Conservation (phyloP, 2,797 vertebrate genomes). For the Sternarchorhynchus goeldii region DNA sequence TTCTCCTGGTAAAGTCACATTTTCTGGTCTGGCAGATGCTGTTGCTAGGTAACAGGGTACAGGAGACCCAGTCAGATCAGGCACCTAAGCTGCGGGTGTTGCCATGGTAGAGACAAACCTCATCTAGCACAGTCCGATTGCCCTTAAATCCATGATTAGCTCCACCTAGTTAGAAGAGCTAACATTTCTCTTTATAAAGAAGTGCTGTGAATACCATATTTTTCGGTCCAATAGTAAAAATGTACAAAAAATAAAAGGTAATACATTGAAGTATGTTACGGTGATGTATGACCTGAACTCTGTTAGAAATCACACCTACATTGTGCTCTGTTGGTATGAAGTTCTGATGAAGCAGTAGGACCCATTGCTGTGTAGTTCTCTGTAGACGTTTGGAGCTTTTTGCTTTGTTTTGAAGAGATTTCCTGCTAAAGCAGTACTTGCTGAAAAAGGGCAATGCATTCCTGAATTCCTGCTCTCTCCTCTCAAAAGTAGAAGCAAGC, state of each 20-base stretch:
- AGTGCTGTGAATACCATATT: background rate
- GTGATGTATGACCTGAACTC: no score
- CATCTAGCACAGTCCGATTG: conserved; percentile 57
- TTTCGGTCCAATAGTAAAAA: no score
- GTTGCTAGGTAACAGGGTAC: conserved; percentile 75
- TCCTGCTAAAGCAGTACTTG: background rate
- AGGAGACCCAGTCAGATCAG: conserved; percentile 57
- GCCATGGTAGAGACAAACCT: conserved; percentile 12
- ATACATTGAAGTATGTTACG: no score
- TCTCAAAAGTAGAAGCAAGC: background rate
- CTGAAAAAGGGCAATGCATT: background rate
- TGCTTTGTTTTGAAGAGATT: background rate
- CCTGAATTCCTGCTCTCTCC: background rate
- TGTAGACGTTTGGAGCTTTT: background rate
- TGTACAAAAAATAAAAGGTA: no score
- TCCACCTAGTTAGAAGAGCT: conserved; percentile 4
- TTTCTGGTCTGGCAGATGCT: conserved; percentile 60
- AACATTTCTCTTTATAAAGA: background rate
- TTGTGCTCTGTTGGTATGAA: no score
- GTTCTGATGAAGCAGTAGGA: background rate
- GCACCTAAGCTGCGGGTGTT: conserved; percentile 54
- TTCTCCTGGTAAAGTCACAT: conserved; percentile 54
- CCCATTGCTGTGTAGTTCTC: background rate
- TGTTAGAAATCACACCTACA: no score
- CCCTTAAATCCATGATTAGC: conserved; percentile 21